These are phyloP conservation scores for Hypsopygia costalis DNA, from an alignment of 2,888 invertebrate species.

Conservation along the genomic window DNA sequence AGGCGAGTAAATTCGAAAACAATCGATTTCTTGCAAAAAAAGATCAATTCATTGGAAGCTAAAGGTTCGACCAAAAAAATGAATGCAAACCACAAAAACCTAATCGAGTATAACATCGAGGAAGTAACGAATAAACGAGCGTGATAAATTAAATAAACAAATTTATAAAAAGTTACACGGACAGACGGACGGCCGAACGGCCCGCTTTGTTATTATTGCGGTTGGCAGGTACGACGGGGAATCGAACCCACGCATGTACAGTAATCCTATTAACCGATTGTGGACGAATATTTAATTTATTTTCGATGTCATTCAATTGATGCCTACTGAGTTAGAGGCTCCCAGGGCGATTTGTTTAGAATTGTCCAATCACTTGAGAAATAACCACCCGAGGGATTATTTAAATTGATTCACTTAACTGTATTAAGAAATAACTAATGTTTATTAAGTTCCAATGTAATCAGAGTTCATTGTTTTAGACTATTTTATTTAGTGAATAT, in stretches of 20 bases:
- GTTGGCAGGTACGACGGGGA: conserved; percentile 56
- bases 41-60: conserved; percentile 50
- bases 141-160: conserved; percentile 79
- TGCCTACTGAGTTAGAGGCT: conserved; percentile 31
- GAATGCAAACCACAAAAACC: conserved; percentile 65
- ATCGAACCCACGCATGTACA: conserved; percentile 62
- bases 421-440: not conserved
- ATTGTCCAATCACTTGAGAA: conserved; percentile 39
- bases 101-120: conserved; percentile 68
- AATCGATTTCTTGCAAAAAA: conserved; percentile 49
- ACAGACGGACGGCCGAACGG: conserved; percentile 51
- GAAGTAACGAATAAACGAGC: conserved; percentile 75
- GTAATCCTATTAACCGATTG: conserved; percentile 75
- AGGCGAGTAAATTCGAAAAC: conserved; percentile 41
- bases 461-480: no score
- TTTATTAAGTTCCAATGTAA: not conserved
- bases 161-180: conserved; percentile 64
- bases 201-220: conserved; percentile 54
- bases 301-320: conserved; percentile 58
- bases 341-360: conserved; percentile 38
- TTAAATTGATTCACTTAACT: conserved; percentile 5
- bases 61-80: conserved; percentile 44
- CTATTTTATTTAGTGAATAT: no score
- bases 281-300: conserved; percentile 72
- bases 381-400: conserved; percentile 18